Evolutionary conservation across 1,140 invertebrate species (phyloP).

Genomic region (Nephotettix cincticeps): DNA sequence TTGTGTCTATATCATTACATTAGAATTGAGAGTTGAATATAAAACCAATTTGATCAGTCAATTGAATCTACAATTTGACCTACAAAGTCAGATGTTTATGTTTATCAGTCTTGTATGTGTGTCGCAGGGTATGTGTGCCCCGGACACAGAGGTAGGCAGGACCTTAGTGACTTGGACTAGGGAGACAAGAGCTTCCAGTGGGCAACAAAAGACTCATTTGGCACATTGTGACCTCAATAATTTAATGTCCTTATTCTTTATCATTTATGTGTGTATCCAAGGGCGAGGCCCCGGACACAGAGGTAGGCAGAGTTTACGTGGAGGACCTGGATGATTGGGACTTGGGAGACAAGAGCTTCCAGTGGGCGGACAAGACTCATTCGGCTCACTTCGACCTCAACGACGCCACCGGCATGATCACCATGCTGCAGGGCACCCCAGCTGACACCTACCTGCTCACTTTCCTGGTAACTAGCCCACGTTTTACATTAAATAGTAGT

Average conservation of each 20-base stretch:
- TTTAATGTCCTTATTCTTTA: no score
- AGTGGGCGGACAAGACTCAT: conserved; percentile 55
- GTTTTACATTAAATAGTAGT: no score
- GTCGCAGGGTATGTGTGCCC: conserved; percentile 68
- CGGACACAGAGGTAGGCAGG: conserved; percentile 78
- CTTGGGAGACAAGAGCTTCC: conserved; percentile 81
- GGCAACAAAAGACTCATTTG: conserved; percentile 52
- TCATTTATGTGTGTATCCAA: no score
- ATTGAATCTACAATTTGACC: no score
- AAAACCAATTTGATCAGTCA: no score
- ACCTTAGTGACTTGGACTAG: conserved; percentile 92
- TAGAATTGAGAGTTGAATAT: no score
- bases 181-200: conserved; percentile 82
- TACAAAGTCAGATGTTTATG: no score
- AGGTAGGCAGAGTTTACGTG: conserved; percentile 88
- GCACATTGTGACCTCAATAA: conserved; percentile 66
- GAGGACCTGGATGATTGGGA: conserved; percentile 94
- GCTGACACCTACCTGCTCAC: conserved; percentile 67
- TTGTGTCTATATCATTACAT: no score
- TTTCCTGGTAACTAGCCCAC: conserved; percentile 74
- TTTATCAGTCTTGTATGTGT: no score
- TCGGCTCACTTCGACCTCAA: conserved; percentile 67
- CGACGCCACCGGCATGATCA: conserved; percentile 77
- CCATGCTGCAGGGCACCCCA: conserved; percentile 66
- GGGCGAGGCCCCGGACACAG: conserved; percentile 68